Conservation (phyloP, 2,888 invertebrate species). For the Halictus ligatus region DNA sequence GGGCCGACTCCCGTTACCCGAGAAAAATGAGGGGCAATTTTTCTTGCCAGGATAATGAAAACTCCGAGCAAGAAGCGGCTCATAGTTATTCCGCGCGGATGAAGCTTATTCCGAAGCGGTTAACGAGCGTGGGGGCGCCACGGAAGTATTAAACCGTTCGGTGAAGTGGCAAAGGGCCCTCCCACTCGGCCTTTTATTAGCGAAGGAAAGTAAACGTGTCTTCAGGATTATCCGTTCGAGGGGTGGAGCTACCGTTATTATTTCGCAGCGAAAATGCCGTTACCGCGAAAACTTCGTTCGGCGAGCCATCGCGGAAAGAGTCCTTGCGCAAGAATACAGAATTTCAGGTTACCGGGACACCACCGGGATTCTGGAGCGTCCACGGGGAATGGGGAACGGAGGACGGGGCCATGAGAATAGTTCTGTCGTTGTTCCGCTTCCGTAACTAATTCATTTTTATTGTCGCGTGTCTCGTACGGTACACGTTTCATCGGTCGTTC, state of each 20-base stretch:
- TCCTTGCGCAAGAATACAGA: conserved; percentile 38
- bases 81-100: background rate
- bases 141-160: background rate
- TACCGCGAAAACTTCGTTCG: background rate
- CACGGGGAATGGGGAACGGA: background rate
- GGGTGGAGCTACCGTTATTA: background rate
- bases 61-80: background rate
- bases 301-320: background rate
- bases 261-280: background rate
- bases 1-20: background rate
- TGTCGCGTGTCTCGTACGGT: conserved; percentile 4
- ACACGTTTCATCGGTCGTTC: background rate
- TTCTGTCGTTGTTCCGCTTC: conserved; percentile 51
- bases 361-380: conserved; percentile 34
- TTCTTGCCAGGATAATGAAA: background rate
- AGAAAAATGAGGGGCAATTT: background rate
- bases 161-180: background rate
- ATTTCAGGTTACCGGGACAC: conserved; percentile 55
- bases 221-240: background rate
- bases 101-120: background rate
- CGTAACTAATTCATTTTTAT: conserved; percentile 49
- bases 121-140: background rate
- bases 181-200: background rate
- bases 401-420: conserved; percentile 16
- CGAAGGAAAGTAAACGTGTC: background rate